Conservation (phyloP, 2,888 invertebrate species). For the Microctonus hyperodae region DNA sequence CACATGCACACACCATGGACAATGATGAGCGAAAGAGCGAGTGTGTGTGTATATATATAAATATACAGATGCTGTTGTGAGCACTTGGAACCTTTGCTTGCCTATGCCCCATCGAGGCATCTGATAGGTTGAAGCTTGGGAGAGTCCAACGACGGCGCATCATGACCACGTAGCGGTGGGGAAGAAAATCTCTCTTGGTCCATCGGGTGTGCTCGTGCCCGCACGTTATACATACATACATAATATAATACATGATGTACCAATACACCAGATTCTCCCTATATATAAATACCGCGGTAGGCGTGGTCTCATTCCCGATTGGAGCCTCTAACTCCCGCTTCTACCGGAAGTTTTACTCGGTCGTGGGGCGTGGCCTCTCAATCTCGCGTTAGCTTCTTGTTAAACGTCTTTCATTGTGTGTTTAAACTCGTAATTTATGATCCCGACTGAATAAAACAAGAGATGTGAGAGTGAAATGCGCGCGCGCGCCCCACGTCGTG, state of each 20-base stretch:
- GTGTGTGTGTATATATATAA: not conserved
- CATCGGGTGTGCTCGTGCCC: constrained; percentile 29
- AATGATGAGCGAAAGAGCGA: not conserved
- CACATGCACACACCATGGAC: no score
- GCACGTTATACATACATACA: not conserved
- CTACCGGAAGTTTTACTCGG: constrained; percentile 32
- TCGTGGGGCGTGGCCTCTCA: constrained; percentile 60
- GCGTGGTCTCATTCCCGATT: constrained; percentile 27
- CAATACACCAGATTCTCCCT: not conserved
- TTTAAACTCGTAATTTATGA: constrained; percentile 65
- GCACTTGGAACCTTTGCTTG: constrained; percentile 1
- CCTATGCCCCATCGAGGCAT: constrained; percentile 6
- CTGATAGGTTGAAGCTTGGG: constrained; percentile 18
- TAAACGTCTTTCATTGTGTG: constrained; percentile 65
- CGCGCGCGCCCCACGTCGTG: constrained; percentile 26
- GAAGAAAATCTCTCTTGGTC: constrained; percentile 41
- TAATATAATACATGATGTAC: not conserved
- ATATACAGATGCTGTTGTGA: not conserved
- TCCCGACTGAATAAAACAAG: constrained; percentile 64
- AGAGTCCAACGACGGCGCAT: constrained; percentile 5
- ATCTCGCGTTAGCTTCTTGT: constrained; percentile 65
- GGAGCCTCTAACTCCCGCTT: constrained; percentile 32
- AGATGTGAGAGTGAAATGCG: constrained; percentile 45
- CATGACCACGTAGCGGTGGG: constrained; percentile 34
- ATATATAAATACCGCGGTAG: constrained; percentile 11